Evolutionary conservation across 2,113 vertebrate genomes (phyloP).

Genomic region (Heterocephalus glaber): DNA sequence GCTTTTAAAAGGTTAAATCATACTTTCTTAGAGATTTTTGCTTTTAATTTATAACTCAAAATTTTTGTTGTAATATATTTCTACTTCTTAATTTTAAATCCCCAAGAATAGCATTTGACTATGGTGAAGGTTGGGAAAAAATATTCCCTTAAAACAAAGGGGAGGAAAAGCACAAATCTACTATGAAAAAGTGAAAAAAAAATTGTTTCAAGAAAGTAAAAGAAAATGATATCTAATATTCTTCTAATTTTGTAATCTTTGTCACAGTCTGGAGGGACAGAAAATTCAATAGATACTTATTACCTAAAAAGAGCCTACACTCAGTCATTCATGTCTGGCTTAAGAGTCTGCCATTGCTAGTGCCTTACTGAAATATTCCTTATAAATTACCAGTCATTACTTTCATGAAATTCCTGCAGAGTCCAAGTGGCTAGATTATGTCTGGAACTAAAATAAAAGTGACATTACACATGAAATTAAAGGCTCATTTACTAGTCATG

Average conservation of each 20-base stretch:
- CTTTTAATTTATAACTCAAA: background rate
- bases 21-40: background rate
- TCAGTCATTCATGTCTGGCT: background rate
- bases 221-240: constrained; percentile 20
- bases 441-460: constrained; percentile 38
- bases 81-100: constrained; percentile 23
- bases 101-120: background rate
- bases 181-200: background rate
- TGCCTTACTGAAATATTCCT: background rate
- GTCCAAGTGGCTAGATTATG: background rate
- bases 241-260: constrained; percentile 18
- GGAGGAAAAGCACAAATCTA: background rate
- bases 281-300: background rate
- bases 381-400: background rate
- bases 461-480: constrained; percentile 32
- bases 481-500: background rate
- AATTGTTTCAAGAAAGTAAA: background rate
- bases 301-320: background rate
- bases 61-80: background rate
- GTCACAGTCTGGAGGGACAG: background rate
- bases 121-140: background rate
- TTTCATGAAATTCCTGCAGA: constrained; percentile 1
- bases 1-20: background rate
- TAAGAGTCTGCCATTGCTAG: background rate
- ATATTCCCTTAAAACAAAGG: background rate